These are phyloP conservation scores for Gobio gobio DNA, from an alignment of 2,113 vertebrate genomes.

Conservation along the genomic window DNA sequence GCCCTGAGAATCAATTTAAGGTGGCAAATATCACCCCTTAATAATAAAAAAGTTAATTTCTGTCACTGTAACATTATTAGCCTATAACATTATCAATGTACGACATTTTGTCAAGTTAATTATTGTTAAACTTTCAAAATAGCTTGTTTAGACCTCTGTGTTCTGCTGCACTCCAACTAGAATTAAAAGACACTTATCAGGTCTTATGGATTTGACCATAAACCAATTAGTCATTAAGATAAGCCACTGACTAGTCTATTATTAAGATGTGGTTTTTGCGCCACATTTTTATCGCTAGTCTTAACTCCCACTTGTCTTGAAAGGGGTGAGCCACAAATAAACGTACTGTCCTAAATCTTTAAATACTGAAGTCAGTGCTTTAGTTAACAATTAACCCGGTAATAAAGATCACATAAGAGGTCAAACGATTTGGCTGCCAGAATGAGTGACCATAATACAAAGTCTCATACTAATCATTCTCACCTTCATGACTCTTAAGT, in stretches of 20 bases:
- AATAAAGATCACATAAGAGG: constrained; percentile 12
- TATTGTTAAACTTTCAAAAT: too few relatives aligned
- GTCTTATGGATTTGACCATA: background rate
- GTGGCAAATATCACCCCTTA: too few relatives aligned
- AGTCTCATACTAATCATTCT: background rate
- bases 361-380: background rate
- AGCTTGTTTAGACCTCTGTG: too few relatives aligned
- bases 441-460: background rate
- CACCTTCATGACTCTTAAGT: background rate
- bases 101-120: too few relatives aligned
- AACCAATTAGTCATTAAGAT: background rate
- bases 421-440: background rate
- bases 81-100: too few relatives aligned
- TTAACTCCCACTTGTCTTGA: background rate
- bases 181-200: too few relatives aligned
- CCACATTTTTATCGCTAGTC: background rate
- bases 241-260: background rate
- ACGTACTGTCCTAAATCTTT: background rate
- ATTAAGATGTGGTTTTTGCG: background rate
- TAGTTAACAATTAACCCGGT: constrained; percentile 7
- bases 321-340: background rate
- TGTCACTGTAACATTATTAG: too few relatives aligned
- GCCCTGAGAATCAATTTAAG: too few relatives aligned
- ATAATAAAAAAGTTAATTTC: too few relatives aligned
- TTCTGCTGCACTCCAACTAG: too few relatives aligned